Evolutionary conservation across 37 sponge, comb jelly and placozoan species (phyloP).

Genomic region (Halisarca cf. caerulea): DNA sequence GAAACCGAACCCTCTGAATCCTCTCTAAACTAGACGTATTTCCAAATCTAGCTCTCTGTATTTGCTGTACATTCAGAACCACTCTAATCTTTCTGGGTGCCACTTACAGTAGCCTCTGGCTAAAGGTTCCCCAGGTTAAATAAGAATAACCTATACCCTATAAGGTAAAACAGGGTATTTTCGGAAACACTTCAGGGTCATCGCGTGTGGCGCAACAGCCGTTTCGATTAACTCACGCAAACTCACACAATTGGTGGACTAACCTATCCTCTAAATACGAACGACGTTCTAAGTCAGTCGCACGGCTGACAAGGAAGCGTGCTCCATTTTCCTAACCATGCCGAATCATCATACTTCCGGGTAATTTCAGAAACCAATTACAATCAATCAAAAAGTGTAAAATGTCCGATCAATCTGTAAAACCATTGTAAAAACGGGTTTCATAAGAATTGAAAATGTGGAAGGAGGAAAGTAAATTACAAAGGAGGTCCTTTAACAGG

Average conservation of each 20-base stretch:
- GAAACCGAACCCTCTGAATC: no score
- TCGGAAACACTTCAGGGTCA: constrained; percentile 13
- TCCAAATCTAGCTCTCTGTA: no score
- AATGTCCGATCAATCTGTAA: constrained; percentile 14
- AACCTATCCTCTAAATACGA: constrained; percentile 13
- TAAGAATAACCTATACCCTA: no score
- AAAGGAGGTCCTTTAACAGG: background rate
- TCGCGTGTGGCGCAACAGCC: background rate
- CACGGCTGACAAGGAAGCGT: background rate
- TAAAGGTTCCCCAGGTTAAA: no score
- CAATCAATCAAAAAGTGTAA: background rate
- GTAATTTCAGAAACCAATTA: constrained; percentile 18
- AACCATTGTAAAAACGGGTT: no score
- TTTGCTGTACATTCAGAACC: no score
- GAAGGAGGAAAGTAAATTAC: background rate
- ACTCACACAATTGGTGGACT: constrained; percentile 3
- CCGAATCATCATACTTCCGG: background rate
- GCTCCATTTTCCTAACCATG: constrained; percentile 10
- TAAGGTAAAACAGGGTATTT: constrained; percentile 17
- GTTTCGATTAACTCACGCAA: background rate
- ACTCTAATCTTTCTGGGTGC: no score
- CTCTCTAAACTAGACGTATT: no score
- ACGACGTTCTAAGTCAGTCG: background rate
- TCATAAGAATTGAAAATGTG: background rate
- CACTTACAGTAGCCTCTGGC: no score